These are phyloP conservation scores for Corbicula japonica DNA, from an alignment of 2,888 invertebrate species.

Conservation along the genomic window DNA sequence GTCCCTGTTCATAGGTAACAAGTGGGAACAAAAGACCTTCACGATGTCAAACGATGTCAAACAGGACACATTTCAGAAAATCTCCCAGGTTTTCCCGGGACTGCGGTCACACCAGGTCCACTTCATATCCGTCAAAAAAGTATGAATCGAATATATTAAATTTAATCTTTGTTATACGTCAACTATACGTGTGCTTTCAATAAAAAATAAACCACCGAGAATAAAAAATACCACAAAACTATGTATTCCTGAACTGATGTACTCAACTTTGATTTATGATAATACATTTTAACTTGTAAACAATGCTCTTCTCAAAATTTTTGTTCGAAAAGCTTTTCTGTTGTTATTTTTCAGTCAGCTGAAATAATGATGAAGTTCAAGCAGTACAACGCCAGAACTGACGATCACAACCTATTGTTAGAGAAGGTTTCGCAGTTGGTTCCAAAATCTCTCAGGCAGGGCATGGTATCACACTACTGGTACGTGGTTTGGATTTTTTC, in stretches of 20 bases:
- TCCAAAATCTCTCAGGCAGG: constrained; percentile 48
- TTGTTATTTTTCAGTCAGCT: constrained; percentile 36
- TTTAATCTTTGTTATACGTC: too few species aligned
- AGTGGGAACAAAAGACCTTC: constrained; percentile 79
- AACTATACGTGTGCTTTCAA: too few species aligned
- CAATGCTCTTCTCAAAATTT: too few species aligned
- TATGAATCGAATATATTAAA: too few species aligned
- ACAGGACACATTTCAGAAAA: constrained; percentile 64
- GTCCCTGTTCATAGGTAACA: constrained; percentile 83
- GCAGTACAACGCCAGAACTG: constrained; percentile 24
- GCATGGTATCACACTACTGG: constrained; percentile 47
- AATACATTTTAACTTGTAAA: too few species aligned
- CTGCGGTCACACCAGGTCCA: constrained; percentile 68
- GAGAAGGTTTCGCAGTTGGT: constrained; percentile 45
- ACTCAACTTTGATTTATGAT: too few species aligned
- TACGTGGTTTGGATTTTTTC: too few species aligned
- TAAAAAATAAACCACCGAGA: too few species aligned
- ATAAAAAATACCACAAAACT: too few species aligned
- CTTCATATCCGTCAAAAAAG: constrained; percentile 72
- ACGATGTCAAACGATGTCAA: constrained; percentile 66
- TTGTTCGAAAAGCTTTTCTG: constrained; percentile 63
- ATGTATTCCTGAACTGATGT: too few species aligned
- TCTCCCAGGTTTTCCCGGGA: constrained; percentile 68
- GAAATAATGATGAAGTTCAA: constrained; percentile 27
- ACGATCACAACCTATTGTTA: constrained; percentile 38